These are phyloP conservation scores for Acronicta leporina DNA, from an alignment of 2,888 invertebrate species.

Conservation along the genomic window DNA sequence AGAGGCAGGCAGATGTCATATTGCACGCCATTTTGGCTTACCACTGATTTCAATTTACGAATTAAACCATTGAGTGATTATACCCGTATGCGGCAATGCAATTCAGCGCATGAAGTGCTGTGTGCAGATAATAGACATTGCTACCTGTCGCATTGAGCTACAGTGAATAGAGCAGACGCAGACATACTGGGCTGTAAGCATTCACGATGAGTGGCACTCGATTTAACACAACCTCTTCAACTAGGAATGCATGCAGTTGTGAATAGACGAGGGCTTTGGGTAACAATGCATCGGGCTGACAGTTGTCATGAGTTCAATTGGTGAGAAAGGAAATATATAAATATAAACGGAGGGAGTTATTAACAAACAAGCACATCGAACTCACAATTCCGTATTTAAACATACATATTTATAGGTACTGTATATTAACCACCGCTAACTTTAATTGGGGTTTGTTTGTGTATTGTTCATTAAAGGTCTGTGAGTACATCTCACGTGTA, in stretches of 20 bases:
- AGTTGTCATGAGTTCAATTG: constrained; percentile 8
- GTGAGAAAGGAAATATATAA: not conserved
- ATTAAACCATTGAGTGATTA: constrained; percentile 17
- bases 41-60: constrained; percentile 15
- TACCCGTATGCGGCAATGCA: constrained; percentile 12
- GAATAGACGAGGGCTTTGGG: constrained; percentile 15
- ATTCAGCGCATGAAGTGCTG: constrained; percentile 22
- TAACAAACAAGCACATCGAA: not conserved
- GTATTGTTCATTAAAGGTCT: too few species aligned
- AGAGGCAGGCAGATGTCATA: too few species aligned
- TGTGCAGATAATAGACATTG: constrained; percentile 9
- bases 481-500: too few species aligned
- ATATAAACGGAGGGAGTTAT: not conserved
- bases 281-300: constrained; percentile 31
- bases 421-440: too few species aligned
- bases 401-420: too few species aligned
- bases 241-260: constrained; percentile 22
- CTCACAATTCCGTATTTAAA: too few species aligned
- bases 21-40: not conserved
- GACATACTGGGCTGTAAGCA: constrained; percentile 20
- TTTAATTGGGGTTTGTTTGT: too few species aligned
- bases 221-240: constrained; percentile 29
- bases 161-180: constrained; percentile 29
- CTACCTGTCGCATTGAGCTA: constrained; percentile 29
- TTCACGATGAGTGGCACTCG: constrained; percentile 41